Percentiles rank a stretch among this genome's conserved stretches.
phyloP scores from a whole-genome alignment of 2,113 vertebrate species.

The Panthera tigris region DNA sequence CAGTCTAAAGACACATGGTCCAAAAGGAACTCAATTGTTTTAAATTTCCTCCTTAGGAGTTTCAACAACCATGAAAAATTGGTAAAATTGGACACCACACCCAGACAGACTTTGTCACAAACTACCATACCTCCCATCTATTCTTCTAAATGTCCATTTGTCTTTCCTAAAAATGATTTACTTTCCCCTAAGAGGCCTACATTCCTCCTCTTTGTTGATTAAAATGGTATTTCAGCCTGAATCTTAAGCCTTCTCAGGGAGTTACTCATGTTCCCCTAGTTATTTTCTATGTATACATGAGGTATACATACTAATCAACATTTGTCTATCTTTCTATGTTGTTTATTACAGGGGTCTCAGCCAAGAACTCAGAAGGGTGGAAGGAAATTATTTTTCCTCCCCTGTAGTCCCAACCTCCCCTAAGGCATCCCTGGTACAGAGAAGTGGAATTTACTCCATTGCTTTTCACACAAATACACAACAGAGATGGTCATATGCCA shows the following conservation, averaged over 20 bases:
- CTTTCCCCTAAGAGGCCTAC: neutral
- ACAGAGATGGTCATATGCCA: neutral
- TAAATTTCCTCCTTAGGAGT: neutral
- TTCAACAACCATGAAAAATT: neutral
- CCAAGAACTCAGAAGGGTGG: neutral
- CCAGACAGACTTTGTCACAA: neutral
- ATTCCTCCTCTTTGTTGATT: neutral
- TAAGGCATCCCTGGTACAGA: neutral
- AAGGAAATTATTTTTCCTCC: neutral
- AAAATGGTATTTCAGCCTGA: neutral
- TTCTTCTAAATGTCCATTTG: neutral
- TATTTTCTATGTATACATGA: neutral
- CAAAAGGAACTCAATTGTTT: neutral
- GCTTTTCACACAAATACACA: neutral
- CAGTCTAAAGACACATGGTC: neutral
- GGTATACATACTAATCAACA: neutral
- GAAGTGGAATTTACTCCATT: neutral
- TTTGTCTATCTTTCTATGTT: neutral
- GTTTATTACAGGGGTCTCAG: neutral
- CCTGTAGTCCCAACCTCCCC: neutral
- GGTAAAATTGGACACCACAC: neutral
- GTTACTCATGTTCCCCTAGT: neutral
- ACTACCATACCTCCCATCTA: neutral
- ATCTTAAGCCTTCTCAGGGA: neutral
- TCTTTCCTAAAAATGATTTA: neutral